Evolutionary conservation across 2,888 invertebrate species (phyloP).

Genomic region (Euphydryas editha): DNA sequence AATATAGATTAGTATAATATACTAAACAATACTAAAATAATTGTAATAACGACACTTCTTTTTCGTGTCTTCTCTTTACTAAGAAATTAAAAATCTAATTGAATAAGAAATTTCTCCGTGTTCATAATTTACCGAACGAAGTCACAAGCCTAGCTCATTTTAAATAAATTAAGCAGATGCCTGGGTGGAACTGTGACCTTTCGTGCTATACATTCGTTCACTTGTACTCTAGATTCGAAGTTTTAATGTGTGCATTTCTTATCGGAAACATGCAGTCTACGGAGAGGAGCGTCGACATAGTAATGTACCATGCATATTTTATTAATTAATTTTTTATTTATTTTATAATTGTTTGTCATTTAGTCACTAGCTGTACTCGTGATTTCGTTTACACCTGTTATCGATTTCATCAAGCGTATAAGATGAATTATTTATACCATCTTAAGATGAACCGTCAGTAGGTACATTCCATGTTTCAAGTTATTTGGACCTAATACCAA

Average conservation of each 20-base stretch:
- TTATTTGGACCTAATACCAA: too few species aligned
- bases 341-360: not conserved
- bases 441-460: too few species aligned
- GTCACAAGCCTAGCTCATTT: not conserved
- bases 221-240: constrained; percentile 53
- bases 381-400: too few species aligned
- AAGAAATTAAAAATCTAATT: too few species aligned
- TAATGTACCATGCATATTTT: constrained; percentile 14
- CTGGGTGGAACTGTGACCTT: constrained; percentile 23
- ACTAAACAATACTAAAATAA: too few species aligned
- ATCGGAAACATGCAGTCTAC: constrained; percentile 68
- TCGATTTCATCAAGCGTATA: too few species aligned
- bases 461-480: too few species aligned
- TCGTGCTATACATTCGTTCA: constrained; percentile 24
- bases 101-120: not conserved
- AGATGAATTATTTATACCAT: too few species aligned
- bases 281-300: constrained; percentile 51
- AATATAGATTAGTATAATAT: too few species aligned
- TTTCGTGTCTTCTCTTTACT: too few species aligned
- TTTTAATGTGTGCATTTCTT: constrained; percentile 76
- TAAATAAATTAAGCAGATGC: constrained; percentile 9
- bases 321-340: not conserved
- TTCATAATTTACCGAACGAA: not conserved
- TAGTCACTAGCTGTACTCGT: not conserved
- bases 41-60: too few species aligned